These are phyloP conservation scores for Psephotus haematonotus DNA, from an alignment of 2,113 vertebrate species.

Conservation along the genomic window DNA sequence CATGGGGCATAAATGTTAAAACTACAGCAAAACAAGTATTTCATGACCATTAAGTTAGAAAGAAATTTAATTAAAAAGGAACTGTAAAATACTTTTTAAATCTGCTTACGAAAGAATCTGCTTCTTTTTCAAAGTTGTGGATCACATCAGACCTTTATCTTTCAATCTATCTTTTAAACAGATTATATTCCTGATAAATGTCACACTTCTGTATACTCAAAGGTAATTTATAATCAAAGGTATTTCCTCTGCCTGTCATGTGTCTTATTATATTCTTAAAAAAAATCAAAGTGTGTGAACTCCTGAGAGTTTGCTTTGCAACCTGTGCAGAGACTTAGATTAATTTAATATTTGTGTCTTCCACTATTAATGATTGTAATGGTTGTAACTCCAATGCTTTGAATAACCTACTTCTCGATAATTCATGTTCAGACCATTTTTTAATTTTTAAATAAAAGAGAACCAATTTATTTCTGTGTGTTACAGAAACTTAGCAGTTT, in stretches of 20 bases:
- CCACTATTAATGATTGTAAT: conserved; percentile 3
- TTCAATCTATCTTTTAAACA: background rate
- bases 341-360: background rate
- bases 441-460: background rate
- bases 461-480: background rate
- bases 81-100: background rate
- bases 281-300: background rate
- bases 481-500: background rate
- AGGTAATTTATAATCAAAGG: background rate
- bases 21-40: background rate
- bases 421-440: background rate
- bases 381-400: background rate
- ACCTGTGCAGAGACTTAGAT: background rate
- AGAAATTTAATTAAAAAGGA: background rate
- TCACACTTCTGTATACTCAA: background rate
- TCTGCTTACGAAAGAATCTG: background rate
- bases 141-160: background rate
- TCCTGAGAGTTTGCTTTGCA: background rate
- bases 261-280: background rate
- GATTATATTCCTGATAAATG: background rate
- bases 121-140: background rate
- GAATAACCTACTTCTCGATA: background rate
- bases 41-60: background rate
- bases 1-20: background rate
- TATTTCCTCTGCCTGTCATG: background rate